These are phyloP conservation scores for Callipepla californica DNA, from an alignment of 2,113 vertebrate genomes.

Conservation along the genomic window DNA sequence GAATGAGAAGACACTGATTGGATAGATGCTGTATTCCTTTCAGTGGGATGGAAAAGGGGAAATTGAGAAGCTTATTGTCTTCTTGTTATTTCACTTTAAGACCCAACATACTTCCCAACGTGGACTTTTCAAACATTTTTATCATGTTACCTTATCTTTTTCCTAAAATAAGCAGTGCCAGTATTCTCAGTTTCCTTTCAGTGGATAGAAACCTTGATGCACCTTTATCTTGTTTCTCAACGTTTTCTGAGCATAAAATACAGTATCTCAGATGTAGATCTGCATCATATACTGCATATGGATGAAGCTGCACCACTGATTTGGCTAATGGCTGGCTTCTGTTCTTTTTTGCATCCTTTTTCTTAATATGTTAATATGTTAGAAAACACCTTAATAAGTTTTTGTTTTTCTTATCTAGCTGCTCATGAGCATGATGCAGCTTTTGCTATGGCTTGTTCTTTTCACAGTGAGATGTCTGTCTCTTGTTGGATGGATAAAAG, in stretches of 20 bases:
- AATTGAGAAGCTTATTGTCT: background rate
- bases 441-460: background rate
- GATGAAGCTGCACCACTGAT: background rate
- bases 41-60: background rate
- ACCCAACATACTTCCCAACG: background rate
- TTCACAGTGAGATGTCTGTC: rapidly evolving
- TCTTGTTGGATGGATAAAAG: background rate
- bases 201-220: background rate
- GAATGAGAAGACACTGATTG: background rate
- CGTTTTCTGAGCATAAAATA: background rate
- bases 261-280: background rate
- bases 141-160: background rate
- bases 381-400: background rate
- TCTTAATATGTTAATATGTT: background rate
- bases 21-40: background rate
- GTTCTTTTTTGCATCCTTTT: background rate
- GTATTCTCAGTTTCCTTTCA: constrained; percentile 11
- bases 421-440: rapidly evolving
- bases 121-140: background rate
- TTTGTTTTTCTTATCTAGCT: background rate
- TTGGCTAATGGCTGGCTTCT: background rate
- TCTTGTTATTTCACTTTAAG: background rate
- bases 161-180: background rate
- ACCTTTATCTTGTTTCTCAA: background rate
- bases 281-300: background rate